These are phyloP conservation scores for Siniperca chuatsi DNA, from an alignment of 2,113 vertebrate species.

Conservation along the genomic window DNA sequence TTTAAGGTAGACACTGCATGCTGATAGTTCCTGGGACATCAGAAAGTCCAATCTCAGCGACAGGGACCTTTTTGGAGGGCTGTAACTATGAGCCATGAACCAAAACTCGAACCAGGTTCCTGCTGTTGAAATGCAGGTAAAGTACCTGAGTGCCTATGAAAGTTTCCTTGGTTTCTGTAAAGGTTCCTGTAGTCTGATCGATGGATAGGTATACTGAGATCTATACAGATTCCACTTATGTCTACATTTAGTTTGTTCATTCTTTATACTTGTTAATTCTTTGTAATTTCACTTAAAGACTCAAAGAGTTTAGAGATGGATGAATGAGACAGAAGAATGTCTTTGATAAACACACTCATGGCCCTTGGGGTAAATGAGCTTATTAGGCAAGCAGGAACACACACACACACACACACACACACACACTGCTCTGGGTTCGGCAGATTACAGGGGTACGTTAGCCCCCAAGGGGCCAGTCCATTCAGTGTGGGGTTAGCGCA, in stretches of 20 bases:
- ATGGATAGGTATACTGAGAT: neutral
- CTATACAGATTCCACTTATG: neutral
- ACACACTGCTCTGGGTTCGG: slow-evolving; percentile 55
- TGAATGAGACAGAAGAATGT: slow-evolving; percentile 77
- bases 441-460: slow-evolving; percentile 78
- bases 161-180: neutral
- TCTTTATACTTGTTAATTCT: slow-evolving; percentile 28
- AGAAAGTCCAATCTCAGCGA: neutral
- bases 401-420: slow-evolving; percentile 62
- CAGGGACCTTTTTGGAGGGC: neutral
- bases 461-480: slow-evolving; percentile 71
- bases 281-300: slow-evolving; percentile 46
- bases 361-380: slow-evolving; percentile 67
- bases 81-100: neutral
- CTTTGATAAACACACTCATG: slow-evolving; percentile 75
- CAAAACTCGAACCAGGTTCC: neutral
- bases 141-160: neutral
- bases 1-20: no score
- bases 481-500: slow-evolving; percentile 53
- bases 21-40: neutral
- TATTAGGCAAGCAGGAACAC: slow-evolving; percentile 68
- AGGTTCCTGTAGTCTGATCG: neutral
- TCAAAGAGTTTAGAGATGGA: slow-evolving; percentile 62
- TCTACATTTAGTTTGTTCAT: neutral
- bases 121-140: neutral